Base-by-base conservation (phyloP, 2,113 vertebrate genomes). In the Neotoma lepida region DNA sequence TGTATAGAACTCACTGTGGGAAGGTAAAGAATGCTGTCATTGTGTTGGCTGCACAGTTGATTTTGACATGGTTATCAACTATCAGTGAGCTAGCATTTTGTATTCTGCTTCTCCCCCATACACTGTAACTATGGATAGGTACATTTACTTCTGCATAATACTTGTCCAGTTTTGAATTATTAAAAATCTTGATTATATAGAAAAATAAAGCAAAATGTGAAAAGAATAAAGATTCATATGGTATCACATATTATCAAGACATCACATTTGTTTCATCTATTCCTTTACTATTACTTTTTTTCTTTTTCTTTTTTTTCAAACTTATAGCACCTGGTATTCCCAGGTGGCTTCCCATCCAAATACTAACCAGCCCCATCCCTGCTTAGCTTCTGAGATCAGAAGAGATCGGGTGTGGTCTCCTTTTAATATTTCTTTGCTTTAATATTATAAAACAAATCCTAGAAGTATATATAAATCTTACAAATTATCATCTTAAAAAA, bases 381-480 rank as follows among this genome's bases (percentile, higher is more conserved):
- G 77, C 77, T 80, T 80, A 56, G 9, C 20, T 39, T 80, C 51
- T 39, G 30, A 56, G 20, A n/a, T 80, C 51, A 80, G 35, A 56
- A 56, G 77, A 80, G 6, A 56, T 20, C 4, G 17, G 30, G 28
- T 56, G 22, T 80, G 77, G 77, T 56, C 77, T 76, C 24, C 17
- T 80, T 91, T 92, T 87, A 89, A 33, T 86, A 12, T 94, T 90
- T 54, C 70, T 78, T 94, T 95, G 41, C 33, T 89, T 26, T 58
- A 88, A 63, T 89, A 81, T 93, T 89, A 54, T 94, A 92, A 95
- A 92, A 44, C 58, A 93, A 88, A 89, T 68, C 18, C 63, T 88
- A 77, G 54, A 61, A 26, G 30, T 30, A 4, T 81, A 58, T 58
- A 39, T 56, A 58, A 13, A 24, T 49, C 77, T 84, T 96, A 82